A percentile compares a stretch with the other conserved stretches of the same genome.
These are phyloP conservation scores for Melanogrammus aeglefinus DNA, from an alignment of 2,797 vertebrate genomes.

Conservation along the genomic window DNA sequence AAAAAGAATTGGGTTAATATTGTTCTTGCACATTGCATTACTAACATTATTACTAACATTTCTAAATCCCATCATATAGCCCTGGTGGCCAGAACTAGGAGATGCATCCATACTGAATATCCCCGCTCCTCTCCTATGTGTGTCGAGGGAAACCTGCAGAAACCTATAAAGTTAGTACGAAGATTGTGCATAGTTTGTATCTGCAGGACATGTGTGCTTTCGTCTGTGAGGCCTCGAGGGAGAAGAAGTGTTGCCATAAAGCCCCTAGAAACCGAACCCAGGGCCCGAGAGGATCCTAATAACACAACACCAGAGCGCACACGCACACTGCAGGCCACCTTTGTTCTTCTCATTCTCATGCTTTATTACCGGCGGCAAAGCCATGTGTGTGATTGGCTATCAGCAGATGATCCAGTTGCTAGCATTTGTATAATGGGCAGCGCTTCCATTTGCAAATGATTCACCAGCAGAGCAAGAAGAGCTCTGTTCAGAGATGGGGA, in stretches of 20 bases:
- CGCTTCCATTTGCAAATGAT: constrained; percentile 23
- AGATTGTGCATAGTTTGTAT: not conserved
- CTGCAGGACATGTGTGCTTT: not conserved
- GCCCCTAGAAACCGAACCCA: not conserved
- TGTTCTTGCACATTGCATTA: not conserved
- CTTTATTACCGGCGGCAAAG: not conserved
- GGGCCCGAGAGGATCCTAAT: not conserved
- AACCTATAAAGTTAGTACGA: not conserved
- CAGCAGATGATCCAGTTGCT: not conserved
- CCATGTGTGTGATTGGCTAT: not conserved
- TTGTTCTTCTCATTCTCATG: not conserved
- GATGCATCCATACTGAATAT: constrained; percentile 47
- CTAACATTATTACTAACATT: constrained; percentile 11
- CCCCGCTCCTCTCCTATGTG: not conserved
- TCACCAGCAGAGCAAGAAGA: constrained; percentile 19
- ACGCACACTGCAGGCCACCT: not conserved
- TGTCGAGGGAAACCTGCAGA: not conserved
- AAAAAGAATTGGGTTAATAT: not conserved
- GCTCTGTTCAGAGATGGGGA: constrained; percentile 25
- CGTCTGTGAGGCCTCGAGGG: constrained; percentile 30
- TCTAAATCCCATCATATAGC: not conserved
- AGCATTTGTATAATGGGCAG: constrained; percentile 6
- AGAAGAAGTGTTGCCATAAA: not conserved
- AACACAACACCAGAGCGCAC: not conserved
- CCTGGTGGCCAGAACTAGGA: constrained; percentile 10